Base-by-base conservation (phyloP, 2,797 vertebrate species). In the Bucorvus abyssinicus region DNA sequence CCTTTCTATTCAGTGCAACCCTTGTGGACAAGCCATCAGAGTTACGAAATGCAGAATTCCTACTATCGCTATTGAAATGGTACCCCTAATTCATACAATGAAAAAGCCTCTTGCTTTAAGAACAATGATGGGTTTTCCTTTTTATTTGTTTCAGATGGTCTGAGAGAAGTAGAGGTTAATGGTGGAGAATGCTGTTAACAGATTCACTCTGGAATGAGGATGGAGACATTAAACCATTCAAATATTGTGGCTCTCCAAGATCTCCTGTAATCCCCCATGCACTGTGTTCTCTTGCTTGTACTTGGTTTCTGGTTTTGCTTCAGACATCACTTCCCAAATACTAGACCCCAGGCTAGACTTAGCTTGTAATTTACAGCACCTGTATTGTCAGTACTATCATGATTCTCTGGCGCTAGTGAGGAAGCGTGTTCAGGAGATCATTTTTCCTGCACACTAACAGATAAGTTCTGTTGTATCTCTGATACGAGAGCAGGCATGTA, bases 81-180 rank as follows among this genome's bases (percentile, higher is more conserved):
- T 74, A 47, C 3, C 9, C 10, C 2, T 78, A 74, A 77, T 13
- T 52, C 4, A 16, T 26, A 34, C 10, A 67, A 42, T 3, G 63
- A 57, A 34, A 40, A 63, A 53, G 3, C 2, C 2, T 45, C 29
- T 57, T 52, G 1, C 38, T 5, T 65, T 64, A 64, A 64, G 49
- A 74, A 17, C 2, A 60, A 3, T 29, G 2, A 44, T 49, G 4
- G 2, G 0, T 1, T 78, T 67, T 94, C 24, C 11, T 32, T 87
- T 50, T 40, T n/a, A 12, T 79, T 52, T 76, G 14, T 60, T 30
- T 20, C 29, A 70, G 7, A 32, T 53, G 4, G 14, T 38, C 32
- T 32, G 30, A 82, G 21, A 56, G n/a, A 77, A 63, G 5, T 6
- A 80, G 12, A 67, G 12, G 2, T 8, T 56, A 63, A 70, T 44